phyloP scores from a whole-genome alignment of 2,113 vertebrate genomes.

The Oophaga pumilio region DNA sequence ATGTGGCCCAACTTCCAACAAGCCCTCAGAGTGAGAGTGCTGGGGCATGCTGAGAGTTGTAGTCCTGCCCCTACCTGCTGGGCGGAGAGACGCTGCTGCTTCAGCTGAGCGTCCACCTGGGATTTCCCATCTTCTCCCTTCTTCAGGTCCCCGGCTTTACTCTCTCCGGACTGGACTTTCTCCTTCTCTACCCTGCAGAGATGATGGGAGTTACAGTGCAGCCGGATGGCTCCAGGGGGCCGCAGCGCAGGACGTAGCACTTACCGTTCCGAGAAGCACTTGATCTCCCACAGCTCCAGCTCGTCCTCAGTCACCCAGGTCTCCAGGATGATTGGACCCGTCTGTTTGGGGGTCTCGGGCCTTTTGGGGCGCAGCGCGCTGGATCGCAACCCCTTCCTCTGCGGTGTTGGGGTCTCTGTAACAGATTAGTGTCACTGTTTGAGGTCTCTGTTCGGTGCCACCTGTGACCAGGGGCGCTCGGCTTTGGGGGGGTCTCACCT shows the following conservation, averaged over 20 bases:
- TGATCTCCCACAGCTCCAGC: conserved; percentile 97
- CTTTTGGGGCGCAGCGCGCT: conserved; percentile 95
- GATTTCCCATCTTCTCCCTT: conserved; percentile 82
- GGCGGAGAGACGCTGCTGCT: conserved; percentile 84
- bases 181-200: conserved; percentile 90
- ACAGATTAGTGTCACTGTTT: neutral
- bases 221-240: neutral
- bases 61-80: conserved; percentile 76
- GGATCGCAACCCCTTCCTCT: conserved; percentile 89
- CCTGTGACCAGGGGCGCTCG: neutral
- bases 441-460: neutral
- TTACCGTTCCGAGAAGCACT: conserved; percentile 97
- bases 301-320: conserved; percentile 98
- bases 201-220: neutral
- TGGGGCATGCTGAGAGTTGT: no score
- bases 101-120: conserved; percentile 85
- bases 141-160: conserved; percentile 87
- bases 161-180: conserved; percentile 89
- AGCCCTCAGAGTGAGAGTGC: no score
- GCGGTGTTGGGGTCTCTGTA: conserved; percentile 94
- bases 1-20: no score
- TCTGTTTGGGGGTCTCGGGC: conserved; percentile 94
- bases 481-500: conserved; percentile 72
- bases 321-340: conserved; percentile 96
- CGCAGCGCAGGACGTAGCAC: neutral